Conservation (phyloP, 37 sponge, comb jelly and placozoan species). For the Corticium candelabrum region DNA sequence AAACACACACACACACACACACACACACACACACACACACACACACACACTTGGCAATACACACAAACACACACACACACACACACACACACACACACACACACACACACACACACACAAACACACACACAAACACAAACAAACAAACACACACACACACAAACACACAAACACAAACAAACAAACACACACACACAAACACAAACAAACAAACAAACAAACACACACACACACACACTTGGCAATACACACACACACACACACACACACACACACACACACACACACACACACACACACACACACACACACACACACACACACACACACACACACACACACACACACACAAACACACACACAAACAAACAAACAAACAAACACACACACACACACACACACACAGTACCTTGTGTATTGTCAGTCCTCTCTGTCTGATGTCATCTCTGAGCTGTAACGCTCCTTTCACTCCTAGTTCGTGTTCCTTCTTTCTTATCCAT, state of each 20-base stretch:
- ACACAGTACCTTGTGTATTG: background rate
- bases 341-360: background rate
- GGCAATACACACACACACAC: background rate
- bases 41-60: background rate
- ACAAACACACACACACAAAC: background rate
- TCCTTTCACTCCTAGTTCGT: background rate
- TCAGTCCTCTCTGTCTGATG: background rate
- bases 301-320: background rate
- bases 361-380: background rate
- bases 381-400: too few relatives aligned
- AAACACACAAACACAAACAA: background rate
- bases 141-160: background rate
- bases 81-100: background rate
- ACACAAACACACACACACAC: background rate
- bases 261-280: background rate
- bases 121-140: background rate
- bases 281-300: background rate
- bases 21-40: background rate
- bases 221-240: background rate
- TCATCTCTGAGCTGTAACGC: background rate
- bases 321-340: background rate
- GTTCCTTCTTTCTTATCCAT: constrained; percentile 24
- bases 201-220: background rate
- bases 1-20: background rate
- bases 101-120: background rate